Base-by-base conservation (phyloP, 1,140 invertebrate species). In the Apis laboriosa region DNA sequence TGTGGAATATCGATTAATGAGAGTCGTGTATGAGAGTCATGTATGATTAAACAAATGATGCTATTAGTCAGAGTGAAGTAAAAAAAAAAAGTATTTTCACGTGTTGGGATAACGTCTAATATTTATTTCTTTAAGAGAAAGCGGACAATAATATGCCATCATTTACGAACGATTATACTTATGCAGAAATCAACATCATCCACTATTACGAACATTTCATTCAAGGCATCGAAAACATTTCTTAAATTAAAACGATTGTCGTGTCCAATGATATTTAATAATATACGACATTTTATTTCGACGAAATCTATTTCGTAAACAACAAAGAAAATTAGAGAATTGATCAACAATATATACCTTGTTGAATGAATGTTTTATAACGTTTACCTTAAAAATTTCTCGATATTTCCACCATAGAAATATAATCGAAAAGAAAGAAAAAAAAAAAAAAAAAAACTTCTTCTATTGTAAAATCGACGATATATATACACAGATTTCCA, bases 71-170 rank as follows among this genome's bases (percentile, higher is more conserved):
- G 51, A 58, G 60, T 72, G n/a, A 70, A 73, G 43, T 58, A 74
- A 75, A 80, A n/a, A 74, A 75, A 80, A n/a, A 79, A 83, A 51
- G 83, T 80, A 83, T 85, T 88, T 83, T 86, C 74, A 70, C 77
- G 67, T 68, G 17, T 77, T 17, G 66, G 56, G 68, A 55, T 77
- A 81, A 81, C 60, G 24, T 64, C 17, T 71, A 66, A 74, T 13
- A 53, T 67, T 85, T 67, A 73, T 77, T 67, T 76, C 64, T 53
- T 80, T 73, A 79, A 73, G 56, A 17, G 15, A 53, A n/a, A 88
- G 61, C 86, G 79, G 87, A 88, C 87, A 88, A 88, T 88, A 88
- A 88, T 83, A 64, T 78, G 67, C 55, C 64, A 87, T 53, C 75
- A 13, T 87, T 84, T 67, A 49, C 15, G 49, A 55, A 24, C n/a